Base-by-base conservation (phyloP, 30 jellyfish, hydroid and myxozoan species). In the Cassiopea xamachana region DNA sequence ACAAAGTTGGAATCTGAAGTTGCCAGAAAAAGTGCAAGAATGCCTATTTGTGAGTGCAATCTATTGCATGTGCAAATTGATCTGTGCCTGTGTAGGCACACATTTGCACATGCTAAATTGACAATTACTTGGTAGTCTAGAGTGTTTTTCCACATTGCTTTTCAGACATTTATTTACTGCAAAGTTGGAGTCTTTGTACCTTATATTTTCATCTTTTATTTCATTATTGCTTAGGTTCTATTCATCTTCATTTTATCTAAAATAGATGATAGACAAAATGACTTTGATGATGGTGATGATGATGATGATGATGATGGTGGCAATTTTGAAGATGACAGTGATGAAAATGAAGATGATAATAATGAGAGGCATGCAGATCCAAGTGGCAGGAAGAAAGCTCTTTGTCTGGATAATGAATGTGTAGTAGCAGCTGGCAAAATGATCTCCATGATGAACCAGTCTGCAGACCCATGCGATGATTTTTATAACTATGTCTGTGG, bases 391-490 rank as follows among this genome's bases (percentile, higher is more conserved):
- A n/a, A 46, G 44, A 75, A 70, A 75, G 55, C 60, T 27, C 83
- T 89, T 1, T 89, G 97, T 49, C 19, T 75, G 73, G 59, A 87
- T 8, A 50, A 81, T 3, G 87, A 82, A 18, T 89, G 97, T 74
- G 91, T 89, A 2, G 27, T 59, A 39, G 92, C 97, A 14, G 91
- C 97, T 70, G 97, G 87, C n/a, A 44, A 81, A 46, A 58, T 89
- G 49, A 13, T 89, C 48, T 51, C 80, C 47, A 80, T 51, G 55
- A 89, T 89, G 97, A 89, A 89, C 61, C 75, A 74, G n/a, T 44
- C 88, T n/a, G 97, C 80, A 12, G 97, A 89, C 39, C 97, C 97
- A 10, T 89, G 97, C 67, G 69, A 75, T 10, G 97, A 89, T 73
- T 89, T 89, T 76, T 82, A 89, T 75, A 85, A 72, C 18, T 49